These are phyloP conservation scores for Scartelaos histophorus DNA, from an alignment of 2,113 vertebrate species.

Conservation along the genomic window DNA sequence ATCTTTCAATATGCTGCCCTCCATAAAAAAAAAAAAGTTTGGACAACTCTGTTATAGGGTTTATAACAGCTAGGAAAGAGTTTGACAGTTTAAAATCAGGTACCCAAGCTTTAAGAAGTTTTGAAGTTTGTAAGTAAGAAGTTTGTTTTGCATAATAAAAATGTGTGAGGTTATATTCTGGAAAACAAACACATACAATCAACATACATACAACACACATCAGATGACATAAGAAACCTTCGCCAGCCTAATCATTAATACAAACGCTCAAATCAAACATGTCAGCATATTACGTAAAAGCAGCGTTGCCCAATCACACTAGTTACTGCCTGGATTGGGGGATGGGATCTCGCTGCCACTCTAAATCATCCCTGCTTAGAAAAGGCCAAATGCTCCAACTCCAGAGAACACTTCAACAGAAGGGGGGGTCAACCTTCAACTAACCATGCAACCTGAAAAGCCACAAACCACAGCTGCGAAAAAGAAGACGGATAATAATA, in stretches of 20 bases:
- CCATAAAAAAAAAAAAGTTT: no score
- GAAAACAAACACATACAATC: background rate
- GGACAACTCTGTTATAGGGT: no score
- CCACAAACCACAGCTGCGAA: conserved; percentile 23
- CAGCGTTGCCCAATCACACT: conserved; percentile 40
- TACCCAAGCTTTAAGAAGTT: no score
- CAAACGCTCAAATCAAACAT: background rate
- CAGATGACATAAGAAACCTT: no score
- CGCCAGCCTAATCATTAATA: background rate
- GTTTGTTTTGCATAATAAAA: no score
- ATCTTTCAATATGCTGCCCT: no score
- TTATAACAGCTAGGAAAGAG: no score
- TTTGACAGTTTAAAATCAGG: no score
- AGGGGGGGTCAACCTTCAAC: conserved; percentile 29
- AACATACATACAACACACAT: no score
- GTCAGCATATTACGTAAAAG: conserved; percentile 19
- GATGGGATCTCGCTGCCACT: conserved; percentile 26
- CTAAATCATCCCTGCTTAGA: conserved; percentile 49
- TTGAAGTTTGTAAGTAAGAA: no score
- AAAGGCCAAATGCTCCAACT: conserved; percentile 38
- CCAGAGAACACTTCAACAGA: conserved; percentile 33
- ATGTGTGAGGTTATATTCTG: no score
- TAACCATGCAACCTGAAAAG: conserved; percentile 30
- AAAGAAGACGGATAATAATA: conserved; percentile 21
- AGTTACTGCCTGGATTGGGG: conserved; percentile 25